phyloP scores from a whole-genome alignment of 2,113 vertebrate genomes.

The Pelmatolapia mariae region DNA sequence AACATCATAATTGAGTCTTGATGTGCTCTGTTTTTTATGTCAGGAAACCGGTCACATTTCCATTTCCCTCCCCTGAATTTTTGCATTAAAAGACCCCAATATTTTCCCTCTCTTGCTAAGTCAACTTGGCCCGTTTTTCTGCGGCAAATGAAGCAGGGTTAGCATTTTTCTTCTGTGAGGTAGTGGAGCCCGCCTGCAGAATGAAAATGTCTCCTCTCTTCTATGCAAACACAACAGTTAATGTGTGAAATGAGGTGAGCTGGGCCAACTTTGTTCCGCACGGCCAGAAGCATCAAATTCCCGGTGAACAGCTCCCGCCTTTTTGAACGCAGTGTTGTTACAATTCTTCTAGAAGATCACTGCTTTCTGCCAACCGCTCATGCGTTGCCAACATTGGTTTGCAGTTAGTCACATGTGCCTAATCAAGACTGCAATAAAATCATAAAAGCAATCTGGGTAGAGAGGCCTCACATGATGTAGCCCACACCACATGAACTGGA shows the following conservation, averaged over 20 bases:
- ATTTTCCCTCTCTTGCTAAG: constrained; percentile 42
- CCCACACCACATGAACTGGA: constrained; percentile 38
- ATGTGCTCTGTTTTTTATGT: constrained; percentile 43
- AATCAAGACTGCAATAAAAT: constrained; percentile 64
- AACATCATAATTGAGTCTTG: constrained; percentile 29
- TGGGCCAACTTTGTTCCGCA: constrained; percentile 35
- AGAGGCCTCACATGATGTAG: constrained; percentile 60
- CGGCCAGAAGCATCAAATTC: constrained; percentile 36
- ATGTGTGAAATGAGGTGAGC: constrained; percentile 56
- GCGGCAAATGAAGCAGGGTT: constrained; percentile 47
- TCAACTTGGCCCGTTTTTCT: constrained; percentile 44
- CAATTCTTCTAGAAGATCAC: constrained; percentile 15
- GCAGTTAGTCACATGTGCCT: constrained; percentile 61
- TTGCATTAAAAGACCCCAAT: constrained; percentile 58
- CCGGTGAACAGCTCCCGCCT: neutral
- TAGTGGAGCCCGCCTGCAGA: constrained; percentile 61
- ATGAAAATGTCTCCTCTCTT: constrained; percentile 48
- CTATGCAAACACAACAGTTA: constrained; percentile 43
- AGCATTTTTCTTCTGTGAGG: constrained; percentile 71
- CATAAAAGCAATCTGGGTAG: constrained; percentile 24
- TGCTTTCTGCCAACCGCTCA: constrained; percentile 26
- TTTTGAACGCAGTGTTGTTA: constrained; percentile 24
- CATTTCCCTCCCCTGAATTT: constrained; percentile 4
- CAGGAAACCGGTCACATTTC: constrained; percentile 44
- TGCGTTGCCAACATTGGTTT: constrained; percentile 26